Percentiles rank a stretch among this genome's conserved stretches.
These are phyloP conservation scores for Phylloscopus collybita DNA, from an alignment of 2,797 vertebrate genomes.

Conservation along the genomic window DNA sequence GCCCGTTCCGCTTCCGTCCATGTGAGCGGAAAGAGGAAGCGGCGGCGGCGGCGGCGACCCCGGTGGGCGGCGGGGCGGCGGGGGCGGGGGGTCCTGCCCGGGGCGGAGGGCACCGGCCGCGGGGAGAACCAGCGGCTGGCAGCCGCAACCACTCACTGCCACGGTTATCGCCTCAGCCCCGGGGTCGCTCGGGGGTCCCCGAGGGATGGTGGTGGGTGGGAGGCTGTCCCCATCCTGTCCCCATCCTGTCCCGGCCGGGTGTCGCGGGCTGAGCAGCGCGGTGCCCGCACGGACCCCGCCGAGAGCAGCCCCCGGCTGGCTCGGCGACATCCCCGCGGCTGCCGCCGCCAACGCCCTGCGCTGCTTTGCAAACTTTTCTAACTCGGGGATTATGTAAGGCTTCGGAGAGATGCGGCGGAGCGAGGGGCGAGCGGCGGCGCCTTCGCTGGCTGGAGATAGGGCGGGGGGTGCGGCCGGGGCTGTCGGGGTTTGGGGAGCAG, in stretches of 20 bases:
- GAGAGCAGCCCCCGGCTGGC: background rate
- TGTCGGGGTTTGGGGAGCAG: no score
- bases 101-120: background rate
- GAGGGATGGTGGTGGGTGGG: no score
- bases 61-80: background rate
- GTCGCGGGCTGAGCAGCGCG: background rate
- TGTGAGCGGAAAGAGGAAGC: constrained; percentile 8
- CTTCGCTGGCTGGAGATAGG: background rate
- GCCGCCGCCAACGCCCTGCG: background rate
- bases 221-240: background rate
- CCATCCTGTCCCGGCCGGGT: background rate
- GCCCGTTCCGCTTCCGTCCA: constrained; percentile 19
- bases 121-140: background rate
- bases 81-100: background rate
- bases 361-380: background rate
- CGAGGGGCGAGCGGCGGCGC: accelerated
- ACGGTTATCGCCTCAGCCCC: background rate
- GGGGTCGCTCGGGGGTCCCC: background rate
- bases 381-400: background rate
- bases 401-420: accelerated
- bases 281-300: background rate
- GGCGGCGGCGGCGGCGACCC: background rate
- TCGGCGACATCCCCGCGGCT: background rate
- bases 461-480: background rate
- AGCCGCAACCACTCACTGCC: background rate